Percentiles rank a stretch among this genome's conserved stretches.
These are phyloP conservation scores for Thunnus maccoyii DNA, from an alignment of 2,113 vertebrate genomes.

Conservation along the genomic window DNA sequence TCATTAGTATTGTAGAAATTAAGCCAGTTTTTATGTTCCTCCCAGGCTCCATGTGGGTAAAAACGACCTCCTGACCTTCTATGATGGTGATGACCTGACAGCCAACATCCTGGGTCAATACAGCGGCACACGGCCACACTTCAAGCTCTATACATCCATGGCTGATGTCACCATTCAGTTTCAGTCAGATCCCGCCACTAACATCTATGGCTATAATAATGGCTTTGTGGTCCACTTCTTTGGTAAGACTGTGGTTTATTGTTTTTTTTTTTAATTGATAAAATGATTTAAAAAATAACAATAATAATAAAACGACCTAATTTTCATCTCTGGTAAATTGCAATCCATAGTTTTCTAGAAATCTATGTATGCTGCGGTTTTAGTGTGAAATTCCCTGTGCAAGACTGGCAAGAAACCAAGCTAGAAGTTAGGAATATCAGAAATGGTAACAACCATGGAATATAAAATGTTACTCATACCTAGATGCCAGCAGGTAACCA, in stretches of 20 bases:
- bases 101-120: constrained; percentile 96
- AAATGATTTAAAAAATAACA: not conserved
- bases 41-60: constrained; percentile 90
- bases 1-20: not conserved
- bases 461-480: constrained; percentile 7
- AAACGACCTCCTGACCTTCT: constrained; percentile 95
- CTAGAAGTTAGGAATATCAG: too few species aligned
- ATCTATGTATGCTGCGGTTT: not conserved
- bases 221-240: constrained; percentile 98
- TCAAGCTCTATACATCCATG: constrained; percentile 95
- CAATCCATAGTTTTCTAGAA: not conserved
- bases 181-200: constrained; percentile 94
- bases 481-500: constrained; percentile 7
- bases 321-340: not conserved
- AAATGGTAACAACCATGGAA: not conserved
- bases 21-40: constrained; percentile 4
- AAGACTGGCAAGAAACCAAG: not conserved
- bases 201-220: constrained; percentile 91
- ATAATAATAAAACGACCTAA: not conserved
- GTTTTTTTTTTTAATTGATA: not conserved
- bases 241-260: constrained; percentile 81
- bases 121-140: constrained; percentile 88
- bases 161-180: constrained; percentile 97
- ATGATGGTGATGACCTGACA: constrained; percentile 96
- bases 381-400: not conserved